Evolutionary conservation across 2,888 invertebrate genomes (phyloP).

Genomic region (Amitus sp.): DNA sequence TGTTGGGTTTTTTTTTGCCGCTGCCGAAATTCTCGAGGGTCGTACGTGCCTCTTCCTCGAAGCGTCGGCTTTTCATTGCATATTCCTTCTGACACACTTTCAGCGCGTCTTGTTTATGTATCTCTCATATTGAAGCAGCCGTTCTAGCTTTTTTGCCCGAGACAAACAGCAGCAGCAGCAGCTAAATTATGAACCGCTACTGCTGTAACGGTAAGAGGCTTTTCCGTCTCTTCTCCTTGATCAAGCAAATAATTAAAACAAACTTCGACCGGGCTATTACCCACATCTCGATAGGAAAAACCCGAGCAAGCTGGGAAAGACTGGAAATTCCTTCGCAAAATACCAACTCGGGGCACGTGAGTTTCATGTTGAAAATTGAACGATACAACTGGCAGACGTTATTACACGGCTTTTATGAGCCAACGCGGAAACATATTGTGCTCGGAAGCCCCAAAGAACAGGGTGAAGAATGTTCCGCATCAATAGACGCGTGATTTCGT

Average conservation of each 20-base stretch:
- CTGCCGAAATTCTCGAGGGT: conserved; percentile 21
- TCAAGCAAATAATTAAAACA: no score
- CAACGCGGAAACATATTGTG: no score
- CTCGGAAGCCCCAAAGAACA: no score
- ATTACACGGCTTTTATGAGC: no score
- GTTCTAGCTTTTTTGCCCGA: conserved; percentile 5
- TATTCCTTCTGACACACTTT: conserved; percentile 26
- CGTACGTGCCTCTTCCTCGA: conserved; percentile 17
- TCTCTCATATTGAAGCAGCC: conserved; percentile 5
- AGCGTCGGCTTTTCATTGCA: conserved; percentile 18
- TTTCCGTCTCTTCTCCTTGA: conserved; percentile 6
- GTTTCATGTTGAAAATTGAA: no score
- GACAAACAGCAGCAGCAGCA: not conserved
- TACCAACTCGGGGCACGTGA: no score
- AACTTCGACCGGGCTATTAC: no score
- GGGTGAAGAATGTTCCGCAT: no score
- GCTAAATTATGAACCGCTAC: conserved; percentile 2
- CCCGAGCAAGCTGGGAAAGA: not conserved
- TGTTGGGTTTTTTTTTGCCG: conserved; percentile 1
- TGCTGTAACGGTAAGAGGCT: conserved; percentile 8
- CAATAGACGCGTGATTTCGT: no score
- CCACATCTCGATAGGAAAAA: no score
- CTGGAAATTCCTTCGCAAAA: not conserved
- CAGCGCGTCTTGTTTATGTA: conserved; percentile 14
- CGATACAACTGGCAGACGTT: no score